These are phyloP conservation scores for Drymonia ruficornis DNA, from an alignment of 2,888 invertebrate genomes.

Conservation along the genomic window DNA sequence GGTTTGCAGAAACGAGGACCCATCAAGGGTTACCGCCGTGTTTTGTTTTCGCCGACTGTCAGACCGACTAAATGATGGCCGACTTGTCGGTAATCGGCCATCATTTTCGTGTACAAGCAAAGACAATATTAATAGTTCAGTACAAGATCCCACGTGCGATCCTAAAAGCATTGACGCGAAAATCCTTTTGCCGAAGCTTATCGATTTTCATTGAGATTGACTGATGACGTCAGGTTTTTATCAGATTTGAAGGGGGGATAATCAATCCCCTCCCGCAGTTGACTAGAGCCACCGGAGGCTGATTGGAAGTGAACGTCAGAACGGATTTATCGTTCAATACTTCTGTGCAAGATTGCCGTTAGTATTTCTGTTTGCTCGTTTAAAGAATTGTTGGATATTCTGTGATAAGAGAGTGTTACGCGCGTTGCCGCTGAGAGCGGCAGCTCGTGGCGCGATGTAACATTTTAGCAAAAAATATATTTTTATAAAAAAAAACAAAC, in stretches of 20 bases:
- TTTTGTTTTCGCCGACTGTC: too few species aligned
- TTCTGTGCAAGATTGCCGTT: constrained; percentile 24
- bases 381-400: constrained; percentile 16
- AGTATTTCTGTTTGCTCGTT: constrained; percentile 12
- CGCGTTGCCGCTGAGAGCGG: too few species aligned
- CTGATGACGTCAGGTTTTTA: constrained; percentile 29
- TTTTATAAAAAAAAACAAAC: too few species aligned
- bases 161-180: constrained; percentile 5
- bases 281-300: constrained; percentile 37
- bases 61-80: too few species aligned
- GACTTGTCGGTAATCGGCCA: too few species aligned
- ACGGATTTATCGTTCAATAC: constrained; percentile 31
- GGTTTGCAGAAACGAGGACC: too few species aligned
- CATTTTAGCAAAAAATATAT: too few species aligned
- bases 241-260: constrained; percentile 40
- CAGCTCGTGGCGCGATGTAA: too few species aligned
- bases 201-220: constrained; percentile 30
- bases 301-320: constrained; percentile 38
- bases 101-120: background rate
- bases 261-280: constrained; percentile 30
- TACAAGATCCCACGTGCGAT: background rate
- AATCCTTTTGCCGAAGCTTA: constrained; percentile 18
- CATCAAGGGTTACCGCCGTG: too few species aligned
- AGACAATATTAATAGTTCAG: too few species aligned
- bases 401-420: too few species aligned